Percentiles rank a stretch among this genome's conserved stretches.
Evolutionary conservation across 2,113 vertebrate genomes (phyloP).

Genomic region (Actenoides lindsayi): DNA sequence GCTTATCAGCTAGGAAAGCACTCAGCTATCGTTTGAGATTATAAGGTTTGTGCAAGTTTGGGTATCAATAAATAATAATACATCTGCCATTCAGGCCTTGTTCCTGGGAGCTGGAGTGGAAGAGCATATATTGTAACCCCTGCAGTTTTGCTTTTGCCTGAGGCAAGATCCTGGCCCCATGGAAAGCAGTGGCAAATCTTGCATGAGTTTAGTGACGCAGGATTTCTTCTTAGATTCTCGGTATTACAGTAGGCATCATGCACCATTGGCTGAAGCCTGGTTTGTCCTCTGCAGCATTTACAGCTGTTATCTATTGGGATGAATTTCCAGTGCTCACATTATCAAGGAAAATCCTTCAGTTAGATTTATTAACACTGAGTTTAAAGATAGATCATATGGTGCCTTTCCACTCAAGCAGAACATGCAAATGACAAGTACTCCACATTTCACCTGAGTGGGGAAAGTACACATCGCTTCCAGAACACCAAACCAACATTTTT

Average conservation of each 20-base stretch:
- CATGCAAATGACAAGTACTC: fast-evolving
- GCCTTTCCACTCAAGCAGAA: background rate
- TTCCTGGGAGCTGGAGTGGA: conserved; percentile 46
- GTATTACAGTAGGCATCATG: background rate
- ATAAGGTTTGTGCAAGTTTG: conserved; percentile 27
- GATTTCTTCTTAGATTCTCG: background rate
- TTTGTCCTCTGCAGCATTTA: background rate
- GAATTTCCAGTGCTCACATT: background rate
- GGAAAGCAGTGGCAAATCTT: background rate
- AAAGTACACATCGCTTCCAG: background rate
- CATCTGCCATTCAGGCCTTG: conserved; percentile 48
- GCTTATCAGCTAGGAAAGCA: conserved; percentile 1
- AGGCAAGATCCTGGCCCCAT: background rate
- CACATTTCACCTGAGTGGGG: background rate
- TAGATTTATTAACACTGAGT: background rate
- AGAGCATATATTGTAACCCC: conserved; percentile 49
- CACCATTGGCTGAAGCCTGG: background rate
- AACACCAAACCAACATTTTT: background rate
- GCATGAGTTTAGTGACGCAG: background rate
- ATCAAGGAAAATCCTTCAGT: background rate
- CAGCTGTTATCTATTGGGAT: background rate
- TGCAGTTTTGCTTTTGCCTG: conserved; percentile 59
- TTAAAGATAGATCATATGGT: fast-evolving
- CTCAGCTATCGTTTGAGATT: conserved; percentile 19
- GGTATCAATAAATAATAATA: conserved; percentile 54